phyloP scores from a whole-genome alignment of 2,888 invertebrate genomes.

The Acanthosoma haemorrhoidale region DNA sequence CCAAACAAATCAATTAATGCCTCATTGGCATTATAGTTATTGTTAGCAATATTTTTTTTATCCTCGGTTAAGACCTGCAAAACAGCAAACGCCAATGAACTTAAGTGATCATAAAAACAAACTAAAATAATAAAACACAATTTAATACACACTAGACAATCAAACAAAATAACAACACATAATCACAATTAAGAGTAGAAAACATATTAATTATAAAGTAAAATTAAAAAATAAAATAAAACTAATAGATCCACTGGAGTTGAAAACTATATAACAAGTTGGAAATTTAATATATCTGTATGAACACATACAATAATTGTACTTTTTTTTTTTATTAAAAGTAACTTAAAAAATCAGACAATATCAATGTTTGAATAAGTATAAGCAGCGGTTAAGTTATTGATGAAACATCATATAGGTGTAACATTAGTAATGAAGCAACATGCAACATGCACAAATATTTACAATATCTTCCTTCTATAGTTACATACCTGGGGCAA shows the following conservation, averaged over 20 bases:
- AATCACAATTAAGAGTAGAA: too few species aligned
- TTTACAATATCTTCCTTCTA: neutral
- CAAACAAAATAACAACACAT: too few species aligned
- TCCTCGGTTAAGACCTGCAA: conserved; percentile 42
- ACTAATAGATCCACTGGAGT: neutral
- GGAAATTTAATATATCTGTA: too few species aligned
- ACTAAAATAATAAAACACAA: conserved; percentile 20
- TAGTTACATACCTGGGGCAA: conserved; percentile 41
- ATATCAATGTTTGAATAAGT: neutral
- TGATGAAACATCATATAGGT: neutral
- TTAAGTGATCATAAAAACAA: too few species aligned
- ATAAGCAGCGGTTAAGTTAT: neutral
- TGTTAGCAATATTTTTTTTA: conserved; percentile 38
- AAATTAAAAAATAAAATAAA: neutral
- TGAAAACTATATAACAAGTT: neutral
- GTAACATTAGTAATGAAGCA: neutral
- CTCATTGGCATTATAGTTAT: conserved; percentile 37
- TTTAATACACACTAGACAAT: too few species aligned
- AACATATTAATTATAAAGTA: too few species aligned
- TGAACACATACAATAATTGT: too few species aligned
- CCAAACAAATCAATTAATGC: conserved; percentile 39
- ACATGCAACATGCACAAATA: conserved; percentile 13
- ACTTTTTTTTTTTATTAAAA: too few species aligned
- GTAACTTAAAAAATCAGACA: too few species aligned
- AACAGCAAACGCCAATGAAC: conserved; percentile 28